A percentile compares a stretch with the other conserved stretches of the same genome.
Conservation (phyloP, 2,888 invertebrate genomes). For the Lysandra coridon region DNA sequence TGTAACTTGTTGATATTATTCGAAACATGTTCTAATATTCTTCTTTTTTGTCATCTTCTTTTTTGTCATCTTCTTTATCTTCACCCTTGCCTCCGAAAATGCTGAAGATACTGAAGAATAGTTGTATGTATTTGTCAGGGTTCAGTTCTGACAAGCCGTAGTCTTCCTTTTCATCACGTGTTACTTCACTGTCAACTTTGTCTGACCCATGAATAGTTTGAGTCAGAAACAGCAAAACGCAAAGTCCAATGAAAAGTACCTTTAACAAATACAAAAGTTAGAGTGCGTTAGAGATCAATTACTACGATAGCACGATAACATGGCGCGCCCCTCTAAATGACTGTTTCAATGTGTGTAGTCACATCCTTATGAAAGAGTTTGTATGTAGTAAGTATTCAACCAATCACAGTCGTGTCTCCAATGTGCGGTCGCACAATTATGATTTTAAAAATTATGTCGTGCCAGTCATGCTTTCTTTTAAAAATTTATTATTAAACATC, state of each 20-base stretch:
- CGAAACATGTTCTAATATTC: not conserved
- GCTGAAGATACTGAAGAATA: not conserved
- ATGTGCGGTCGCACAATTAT: too few relatives aligned
- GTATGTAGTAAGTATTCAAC: too few relatives aligned
- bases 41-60: slow-evolving; percentile 7
- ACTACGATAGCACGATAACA: too few relatives aligned
- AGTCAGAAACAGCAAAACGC: not conserved
- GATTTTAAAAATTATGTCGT: too few relatives aligned
- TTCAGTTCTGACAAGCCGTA: not conserved
- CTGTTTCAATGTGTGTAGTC: too few relatives aligned
- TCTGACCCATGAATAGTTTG: slow-evolving; percentile 3
- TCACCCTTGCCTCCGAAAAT: slow-evolving; percentile 1
- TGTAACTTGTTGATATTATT: not conserved
- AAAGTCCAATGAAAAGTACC: slow-evolving; percentile 9
- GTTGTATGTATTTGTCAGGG: slow-evolving; percentile 8
- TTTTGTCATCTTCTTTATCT: not conserved
- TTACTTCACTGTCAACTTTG: not conserved
- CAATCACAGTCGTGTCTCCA: too few relatives aligned
- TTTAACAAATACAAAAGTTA: not conserved
- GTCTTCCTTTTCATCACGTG: not conserved
- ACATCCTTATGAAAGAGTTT: too few relatives aligned
- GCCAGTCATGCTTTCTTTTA: too few relatives aligned
- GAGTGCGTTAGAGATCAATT: too few relatives aligned
- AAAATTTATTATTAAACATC: too few relatives aligned
- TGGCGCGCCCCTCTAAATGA: too few relatives aligned